Evolutionary conservation across 2,797 vertebrate genomes (phyloP).

Genomic region (Telmatherina bonti): DNA sequence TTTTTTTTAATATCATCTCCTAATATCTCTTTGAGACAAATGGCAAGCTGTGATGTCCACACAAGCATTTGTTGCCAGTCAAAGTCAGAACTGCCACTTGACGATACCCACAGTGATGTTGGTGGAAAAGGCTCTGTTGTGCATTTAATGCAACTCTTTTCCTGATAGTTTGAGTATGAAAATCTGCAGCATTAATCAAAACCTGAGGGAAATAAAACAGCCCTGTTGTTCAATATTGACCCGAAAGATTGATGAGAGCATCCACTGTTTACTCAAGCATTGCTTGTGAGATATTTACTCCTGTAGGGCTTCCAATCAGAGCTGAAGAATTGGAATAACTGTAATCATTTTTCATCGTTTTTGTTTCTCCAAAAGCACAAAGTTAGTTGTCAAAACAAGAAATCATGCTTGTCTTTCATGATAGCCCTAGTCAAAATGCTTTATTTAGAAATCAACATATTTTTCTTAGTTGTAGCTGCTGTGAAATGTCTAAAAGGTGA

Average conservation of each 20-base stretch:
- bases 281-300: slow-evolving; percentile 45
- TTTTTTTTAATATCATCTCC: slow-evolving; percentile 27
- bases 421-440: slow-evolving; percentile 2
- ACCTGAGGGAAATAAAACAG: slow-evolving; percentile 40
- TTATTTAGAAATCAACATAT: slow-evolving; percentile 6
- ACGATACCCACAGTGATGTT: slow-evolving; percentile 3
- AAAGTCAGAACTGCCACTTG: slow-evolving; percentile 15
- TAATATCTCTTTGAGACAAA: slow-evolving; percentile 32
- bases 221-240: slow-evolving; percentile 35
- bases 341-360: slow-evolving; percentile 50
- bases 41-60: slow-evolving; percentile 26
- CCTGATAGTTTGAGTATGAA: slow-evolving; percentile 9
- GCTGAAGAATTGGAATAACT: slow-evolving; percentile 28
- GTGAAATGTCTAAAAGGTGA: not conserved
- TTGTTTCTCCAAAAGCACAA: slow-evolving; percentile 30
- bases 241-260: slow-evolving; percentile 24
- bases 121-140: slow-evolving; percentile 1
- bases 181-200: slow-evolving; percentile 48
- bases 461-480: not conserved
- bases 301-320: slow-evolving; percentile 45
- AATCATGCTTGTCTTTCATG: slow-evolving; percentile 18
- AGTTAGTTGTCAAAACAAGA: slow-evolving; percentile 14
- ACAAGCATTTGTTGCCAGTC: slow-evolving; percentile 25
- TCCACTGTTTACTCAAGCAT: slow-evolving; percentile 48
- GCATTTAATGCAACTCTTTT: not conserved